Evolutionary conservation across 2,888 invertebrate genomes (phyloP).

Genomic region (Pinctada fucata): DNA sequence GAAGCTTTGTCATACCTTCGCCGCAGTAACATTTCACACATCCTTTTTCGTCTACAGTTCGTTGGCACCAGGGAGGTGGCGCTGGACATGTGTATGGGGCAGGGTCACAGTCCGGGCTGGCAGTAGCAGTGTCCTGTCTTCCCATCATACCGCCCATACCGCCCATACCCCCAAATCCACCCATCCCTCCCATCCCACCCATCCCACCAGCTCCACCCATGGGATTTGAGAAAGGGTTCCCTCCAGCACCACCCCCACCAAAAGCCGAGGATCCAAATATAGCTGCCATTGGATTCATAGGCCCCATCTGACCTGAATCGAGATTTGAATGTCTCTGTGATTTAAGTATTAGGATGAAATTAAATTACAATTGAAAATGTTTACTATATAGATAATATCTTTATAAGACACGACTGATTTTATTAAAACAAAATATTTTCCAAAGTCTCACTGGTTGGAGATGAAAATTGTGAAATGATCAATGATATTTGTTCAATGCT

Average conservation of each 20-base stretch:
- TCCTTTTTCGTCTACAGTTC: constrained; percentile 38
- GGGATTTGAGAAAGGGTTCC: constrained; percentile 16
- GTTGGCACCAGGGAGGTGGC: constrained; percentile 55
- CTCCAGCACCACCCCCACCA: constrained; percentile 12
- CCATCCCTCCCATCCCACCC: constrained; percentile 29
- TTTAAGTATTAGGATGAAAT: too few species aligned
- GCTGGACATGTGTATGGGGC: constrained; percentile 49
- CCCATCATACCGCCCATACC: constrained; percentile 1
- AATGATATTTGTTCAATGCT: too few species aligned
- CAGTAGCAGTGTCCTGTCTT: not conserved
- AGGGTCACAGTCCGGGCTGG: constrained; percentile 27
- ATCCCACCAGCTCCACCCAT: constrained; percentile 29
- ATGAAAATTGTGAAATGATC: too few species aligned
- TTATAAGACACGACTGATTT: not conserved
- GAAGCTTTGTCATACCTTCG: constrained; percentile 31
- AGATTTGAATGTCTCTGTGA: too few species aligned
- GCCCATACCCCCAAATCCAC: constrained; percentile 18
- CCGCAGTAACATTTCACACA: constrained; percentile 51
- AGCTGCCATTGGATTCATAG: constrained; percentile 45
- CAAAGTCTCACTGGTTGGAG: too few species aligned
- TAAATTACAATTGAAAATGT: too few species aligned
- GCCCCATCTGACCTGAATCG: constrained; percentile 27
- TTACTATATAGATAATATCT: too few species aligned
- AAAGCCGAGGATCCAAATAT: constrained; percentile 33
- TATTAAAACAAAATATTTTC: too few species aligned